A percentile compares a stretch with the other conserved stretches of the same genome.
phyloP scores from a whole-genome alignment of 2,888 invertebrate genomes.

The Branchipolynoe longqiensis region DNA sequence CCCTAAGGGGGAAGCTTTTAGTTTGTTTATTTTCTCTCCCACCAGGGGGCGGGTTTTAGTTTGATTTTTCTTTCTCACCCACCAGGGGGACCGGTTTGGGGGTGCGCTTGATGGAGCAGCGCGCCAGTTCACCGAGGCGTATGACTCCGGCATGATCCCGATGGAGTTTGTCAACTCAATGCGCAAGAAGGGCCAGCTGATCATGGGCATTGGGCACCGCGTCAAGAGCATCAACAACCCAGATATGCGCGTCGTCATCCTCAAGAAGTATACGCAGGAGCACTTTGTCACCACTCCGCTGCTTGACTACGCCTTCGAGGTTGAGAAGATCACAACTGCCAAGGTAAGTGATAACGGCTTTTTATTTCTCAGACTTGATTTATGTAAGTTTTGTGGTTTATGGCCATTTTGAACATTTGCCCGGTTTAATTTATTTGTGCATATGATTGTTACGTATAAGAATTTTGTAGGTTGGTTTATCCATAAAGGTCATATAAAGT shows the following conservation, averaged over 20 bases:
- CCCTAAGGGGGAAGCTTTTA: too few relatives aligned
- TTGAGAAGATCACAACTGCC: constrained; percentile 97
- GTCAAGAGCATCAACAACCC: constrained; percentile 96
- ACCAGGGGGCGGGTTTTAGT: too few relatives aligned
- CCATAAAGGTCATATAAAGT: too few relatives aligned
- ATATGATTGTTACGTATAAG: too few relatives aligned
- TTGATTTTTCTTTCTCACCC: background rate
- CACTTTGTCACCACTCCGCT: constrained; percentile 96
- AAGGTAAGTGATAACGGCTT: too few relatives aligned
- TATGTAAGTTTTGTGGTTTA: too few relatives aligned
- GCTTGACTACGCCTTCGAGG: constrained; percentile 97
- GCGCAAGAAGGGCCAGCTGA: constrained; percentile 97
- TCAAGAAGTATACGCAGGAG: constrained; percentile 96
- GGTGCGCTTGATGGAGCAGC: constrained; percentile 99
- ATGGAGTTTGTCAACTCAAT: constrained; percentile 99
- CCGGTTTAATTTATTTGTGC: too few relatives aligned
- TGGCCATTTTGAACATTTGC: too few relatives aligned
- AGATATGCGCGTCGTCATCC: constrained; percentile 97
- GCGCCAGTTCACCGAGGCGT: constrained; percentile 96
- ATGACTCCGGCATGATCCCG: constrained; percentile 95
- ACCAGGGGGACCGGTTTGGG: constrained; percentile 98
- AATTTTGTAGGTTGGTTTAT: too few relatives aligned
- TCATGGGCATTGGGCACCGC: constrained; percentile 99
- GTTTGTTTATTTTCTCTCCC: too few relatives aligned
- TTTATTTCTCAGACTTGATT: too few relatives aligned